Percentiles rank a stretch among this genome's conserved stretches.
These are phyloP conservation scores for Folsomia candida DNA, from an alignment of 2,888 invertebrate genomes.

Conservation along the genomic window DNA sequence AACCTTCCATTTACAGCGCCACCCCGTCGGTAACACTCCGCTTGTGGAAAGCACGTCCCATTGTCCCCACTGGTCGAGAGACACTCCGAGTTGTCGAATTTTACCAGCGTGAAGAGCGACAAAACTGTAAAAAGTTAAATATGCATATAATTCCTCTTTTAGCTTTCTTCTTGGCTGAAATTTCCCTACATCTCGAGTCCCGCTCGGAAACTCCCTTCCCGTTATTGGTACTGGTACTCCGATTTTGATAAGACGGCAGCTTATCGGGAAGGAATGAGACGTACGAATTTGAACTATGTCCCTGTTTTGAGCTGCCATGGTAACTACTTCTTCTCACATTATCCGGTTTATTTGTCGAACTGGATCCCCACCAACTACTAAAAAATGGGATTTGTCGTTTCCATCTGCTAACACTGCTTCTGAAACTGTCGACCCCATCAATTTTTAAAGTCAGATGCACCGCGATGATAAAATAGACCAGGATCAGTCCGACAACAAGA, in stretches of 20 bases:
- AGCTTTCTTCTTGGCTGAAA: background rate
- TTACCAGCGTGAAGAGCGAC: constrained; percentile 75
- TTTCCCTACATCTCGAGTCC: constrained; percentile 32
- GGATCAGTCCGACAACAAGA: constrained; percentile 21
- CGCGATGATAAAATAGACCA: constrained; percentile 21
- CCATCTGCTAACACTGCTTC: background rate
- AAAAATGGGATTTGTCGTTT: constrained; percentile 47
- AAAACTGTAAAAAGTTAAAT: constrained; percentile 62
- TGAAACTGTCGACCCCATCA: constrained; percentile 4
- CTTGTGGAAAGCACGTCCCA: constrained; percentile 74
- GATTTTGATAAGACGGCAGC: constrained; percentile 6
- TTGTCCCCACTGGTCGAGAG: constrained; percentile 72
- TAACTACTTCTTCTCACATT: background rate
- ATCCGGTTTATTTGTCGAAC: background rate
- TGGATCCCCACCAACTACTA: constrained; percentile 40
- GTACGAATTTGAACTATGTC: background rate
- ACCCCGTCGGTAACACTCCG: constrained; percentile 68
- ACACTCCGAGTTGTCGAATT: constrained; percentile 74
- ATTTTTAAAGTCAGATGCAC: constrained; percentile 16
- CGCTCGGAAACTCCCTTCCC: constrained; percentile 38
- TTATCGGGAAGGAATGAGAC: constrained; percentile 4
- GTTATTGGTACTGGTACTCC: background rate
- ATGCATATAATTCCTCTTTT: background rate
- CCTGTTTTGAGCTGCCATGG: background rate
- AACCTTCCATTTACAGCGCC: constrained; percentile 56